Conservation (phyloP, 2,888 invertebrate species). For the Ceratothoa steindachneri region DNA sequence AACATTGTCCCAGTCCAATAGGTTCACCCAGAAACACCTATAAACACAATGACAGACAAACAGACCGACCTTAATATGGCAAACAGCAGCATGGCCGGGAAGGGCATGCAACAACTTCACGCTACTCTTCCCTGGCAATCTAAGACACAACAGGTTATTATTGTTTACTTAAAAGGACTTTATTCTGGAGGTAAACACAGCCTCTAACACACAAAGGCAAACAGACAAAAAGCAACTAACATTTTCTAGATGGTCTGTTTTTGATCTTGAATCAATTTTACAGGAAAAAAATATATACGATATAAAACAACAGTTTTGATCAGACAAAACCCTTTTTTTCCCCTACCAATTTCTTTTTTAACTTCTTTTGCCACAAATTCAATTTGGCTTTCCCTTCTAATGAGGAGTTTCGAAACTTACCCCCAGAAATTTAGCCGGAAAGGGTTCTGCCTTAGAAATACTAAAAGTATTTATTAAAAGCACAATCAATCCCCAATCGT, state of each 20-base stretch:
- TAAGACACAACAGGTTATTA: slow-evolving; percentile 6
- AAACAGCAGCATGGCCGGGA: not conserved
- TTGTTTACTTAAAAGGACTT: not conserved
- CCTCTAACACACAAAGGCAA: slow-evolving; percentile 6
- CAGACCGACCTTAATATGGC: not conserved
- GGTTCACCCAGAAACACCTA: not conserved
- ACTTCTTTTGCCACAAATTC: too few relatives aligned
- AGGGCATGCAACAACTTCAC: not conserved
- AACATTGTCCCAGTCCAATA: not conserved
- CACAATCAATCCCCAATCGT: too few relatives aligned
- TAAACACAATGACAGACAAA: not conserved
- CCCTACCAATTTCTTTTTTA: too few relatives aligned
- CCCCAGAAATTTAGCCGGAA: too few relatives aligned
- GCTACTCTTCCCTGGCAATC: slow-evolving; percentile 8
- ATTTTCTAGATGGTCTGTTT: not conserved
- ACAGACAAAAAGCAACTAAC: slow-evolving; percentile 2
- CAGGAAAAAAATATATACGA: not conserved
- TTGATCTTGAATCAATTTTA: not conserved
- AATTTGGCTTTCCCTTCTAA: too few relatives aligned
- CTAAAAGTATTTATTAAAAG: too few relatives aligned
- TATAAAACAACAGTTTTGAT: not conserved
- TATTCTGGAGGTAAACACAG: not conserved
- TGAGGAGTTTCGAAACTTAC: too few relatives aligned
- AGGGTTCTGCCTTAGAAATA: too few relatives aligned
- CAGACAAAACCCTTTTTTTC: too few relatives aligned